These are phyloP conservation scores for Meloidogyne hapla DNA, from an alignment of 1,140 invertebrate species.

Conservation along the genomic window DNA sequence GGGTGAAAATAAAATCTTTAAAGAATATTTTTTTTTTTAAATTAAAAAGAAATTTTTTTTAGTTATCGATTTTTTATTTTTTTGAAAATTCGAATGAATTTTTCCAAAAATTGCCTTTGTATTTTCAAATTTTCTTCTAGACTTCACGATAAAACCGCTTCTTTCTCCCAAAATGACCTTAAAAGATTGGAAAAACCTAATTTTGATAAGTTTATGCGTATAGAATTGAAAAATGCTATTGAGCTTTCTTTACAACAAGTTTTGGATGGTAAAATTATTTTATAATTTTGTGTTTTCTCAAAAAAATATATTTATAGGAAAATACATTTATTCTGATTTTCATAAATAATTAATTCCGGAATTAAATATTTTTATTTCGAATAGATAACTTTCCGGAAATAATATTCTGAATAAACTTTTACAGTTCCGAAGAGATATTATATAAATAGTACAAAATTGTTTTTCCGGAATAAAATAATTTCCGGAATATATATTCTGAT, in stretches of 20 bases:
- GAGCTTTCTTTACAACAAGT: slow-evolving; percentile 2
- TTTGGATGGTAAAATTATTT: background rate
- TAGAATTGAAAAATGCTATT: background rate
- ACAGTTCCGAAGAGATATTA: no score
- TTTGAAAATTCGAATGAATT: no score
- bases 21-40: no score
- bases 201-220: slow-evolving; percentile 26
- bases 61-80: no score
- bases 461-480: slow-evolving; percentile 3
- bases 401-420: background rate
- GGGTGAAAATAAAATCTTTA: background rate
- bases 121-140: no score
- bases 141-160: slow-evolving; percentile 50
- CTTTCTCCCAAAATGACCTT: slow-evolving; percentile 55
- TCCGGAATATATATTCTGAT: background rate
- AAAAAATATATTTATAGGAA: no score
- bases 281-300: background rate
- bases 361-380: no score
- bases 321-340: no score
- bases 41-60: no score
- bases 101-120: no score
- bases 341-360: no score
- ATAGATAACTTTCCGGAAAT: background rate
- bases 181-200: slow-evolving; percentile 39
- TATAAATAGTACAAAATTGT: no score